Base-by-base conservation (phyloP, 2,888 invertebrate genomes). In the Atrina japonica region DNA sequence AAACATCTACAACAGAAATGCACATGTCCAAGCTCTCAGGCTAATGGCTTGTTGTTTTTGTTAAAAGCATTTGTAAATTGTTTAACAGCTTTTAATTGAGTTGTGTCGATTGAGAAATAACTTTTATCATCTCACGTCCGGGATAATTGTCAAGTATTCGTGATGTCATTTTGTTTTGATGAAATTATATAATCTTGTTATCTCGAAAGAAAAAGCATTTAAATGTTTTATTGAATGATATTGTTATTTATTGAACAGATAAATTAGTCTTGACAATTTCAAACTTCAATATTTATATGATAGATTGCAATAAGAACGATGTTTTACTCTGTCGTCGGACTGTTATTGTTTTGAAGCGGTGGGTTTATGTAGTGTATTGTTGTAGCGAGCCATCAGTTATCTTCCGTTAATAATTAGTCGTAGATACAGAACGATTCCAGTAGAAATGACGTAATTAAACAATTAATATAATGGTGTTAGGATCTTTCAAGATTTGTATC, bases 21-120 rank as follows among this genome's bases (percentile, higher is more conserved):
- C 35, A 35, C 35, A 35, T 35, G 35, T 35, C 35, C 35, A 35
- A 11, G 35, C 35, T 35, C 35, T 35, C 35, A 61, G 30, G 43
- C 61, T 49, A 61, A 61, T 61, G 41, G 61, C 29, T 29, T 49
- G 61, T 61, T 61, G 29, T 61, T 61, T 49, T 43, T 61, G 43
- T 43, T 61, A 61, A 61, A 43, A 49, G 61, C 61, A 43, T 61
- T 61, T 61, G 49, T 61, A 61, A 61, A 61, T 61, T 27, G 29
- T 43, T 61, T 49, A 30, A 47, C 49, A 30, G 61, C 35, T 61
- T 61, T 61, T 61, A 61, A 61, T 61, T 29, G 43, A 61, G 43
- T 56, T 49, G 50, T 49, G 61, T 61, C 49, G 61, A 61, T 49
- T 18, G 47, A 61, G 40, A 56, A 56, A 18, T 35, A 35, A 35